Base-by-base conservation (phyloP, 2,113 vertebrate genomes). In the Pangasianodon hypophthalmus region DNA sequence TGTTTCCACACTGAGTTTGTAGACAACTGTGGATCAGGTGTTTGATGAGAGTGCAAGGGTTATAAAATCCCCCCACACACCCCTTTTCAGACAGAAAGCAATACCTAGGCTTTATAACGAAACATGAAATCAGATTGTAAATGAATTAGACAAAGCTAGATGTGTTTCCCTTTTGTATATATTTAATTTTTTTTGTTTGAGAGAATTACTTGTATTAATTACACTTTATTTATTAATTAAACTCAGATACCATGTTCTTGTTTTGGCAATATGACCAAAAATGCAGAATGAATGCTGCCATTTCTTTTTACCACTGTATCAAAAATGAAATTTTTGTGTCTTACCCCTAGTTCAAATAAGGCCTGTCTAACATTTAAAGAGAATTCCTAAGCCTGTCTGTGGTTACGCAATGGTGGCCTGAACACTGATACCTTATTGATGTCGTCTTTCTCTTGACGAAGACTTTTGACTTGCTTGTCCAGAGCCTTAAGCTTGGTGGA, bases 381-480 rank as follows among this genome's bases (percentile, higher is more conserved):
- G 14, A 80, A 16, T 81, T 84, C 8, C 37, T 46, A 46, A 37
- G 0, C 44, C 0, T 16, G 24, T 73, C 6, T 73, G 10, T 11
- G 18, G n/a, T 54, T 37, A 86, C 14, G n/a, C 29, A 13, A 48
- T 29, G 46, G 19, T 6, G 29, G 6, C 58, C 21, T 21, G 29
- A 32, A 29, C 71, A 26, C 60, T 16, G 1, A n/a, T 95, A 99
- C 98, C 98, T 98, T 98, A 94, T 99, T 97, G 37, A 97, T 93
- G 0, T 99, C 98, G 0, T 99, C 98, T 89, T 98, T 98, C 88
- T 99, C 98, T 90, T 97, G 97, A 18, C 96, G 95, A 19, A 96
- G 94, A 3, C 94, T 90, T 90, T 97, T 98, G 92, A 97, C 96
- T 93, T 99, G 98, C 89, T 96, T 98, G 85, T 99, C 98, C 73